Evolutionary conservation across 2,888 invertebrate genomes (phyloP).

Genomic region (Cactoblastis cactorum): DNA sequence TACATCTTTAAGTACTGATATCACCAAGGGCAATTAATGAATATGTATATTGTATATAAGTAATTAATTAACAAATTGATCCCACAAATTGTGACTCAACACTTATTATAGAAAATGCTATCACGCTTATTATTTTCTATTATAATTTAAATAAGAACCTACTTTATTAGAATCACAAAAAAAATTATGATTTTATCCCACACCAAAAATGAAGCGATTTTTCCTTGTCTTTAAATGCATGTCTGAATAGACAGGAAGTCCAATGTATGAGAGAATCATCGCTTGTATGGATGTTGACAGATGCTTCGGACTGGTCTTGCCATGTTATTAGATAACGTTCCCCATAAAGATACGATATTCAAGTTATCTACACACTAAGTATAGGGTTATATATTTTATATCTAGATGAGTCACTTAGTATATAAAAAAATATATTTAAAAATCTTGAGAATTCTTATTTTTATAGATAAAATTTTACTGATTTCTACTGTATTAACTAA

Average conservation of each 20-base stretch:
- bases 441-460: too few species aligned
- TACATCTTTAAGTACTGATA: neutral
- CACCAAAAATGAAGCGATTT: too few species aligned
- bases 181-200: too few species aligned
- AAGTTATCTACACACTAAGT: neutral
- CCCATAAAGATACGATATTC: conserved; percentile 1
- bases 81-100: neutral
- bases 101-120: neutral
- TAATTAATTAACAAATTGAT: neutral
- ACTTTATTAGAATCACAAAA: too few species aligned
- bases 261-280: neutral
- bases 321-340: neutral
- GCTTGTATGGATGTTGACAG: neutral
- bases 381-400: neutral
- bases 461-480: too few species aligned
- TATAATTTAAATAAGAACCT: neutral
- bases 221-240: too few species aligned
- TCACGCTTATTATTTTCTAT: neutral
- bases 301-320: neutral
- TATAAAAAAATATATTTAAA: too few species aligned
- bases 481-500: too few species aligned
- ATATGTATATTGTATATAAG: neutral
- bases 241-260: conserved; percentile 7
- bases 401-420: neutral
- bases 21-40: neutral